Percentiles rank a stretch among this genome's conserved stretches.
Conservation (phyloP, 2,888 invertebrate species). For the Lasioglossum lativentre region DNA sequence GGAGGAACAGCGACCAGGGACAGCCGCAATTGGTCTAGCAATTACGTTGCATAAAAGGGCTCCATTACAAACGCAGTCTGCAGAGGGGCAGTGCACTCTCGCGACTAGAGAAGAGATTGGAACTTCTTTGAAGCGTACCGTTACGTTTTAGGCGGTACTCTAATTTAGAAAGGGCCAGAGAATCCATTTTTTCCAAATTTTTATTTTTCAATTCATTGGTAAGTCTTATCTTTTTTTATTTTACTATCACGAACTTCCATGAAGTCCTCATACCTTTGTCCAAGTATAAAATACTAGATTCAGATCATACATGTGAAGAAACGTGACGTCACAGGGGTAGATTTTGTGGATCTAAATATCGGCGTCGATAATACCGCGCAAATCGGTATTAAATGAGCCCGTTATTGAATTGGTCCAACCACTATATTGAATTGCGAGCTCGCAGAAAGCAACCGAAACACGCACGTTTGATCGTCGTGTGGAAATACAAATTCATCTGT, state of each 20-base stretch:
- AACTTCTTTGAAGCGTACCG: neutral
- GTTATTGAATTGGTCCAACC: neutral
- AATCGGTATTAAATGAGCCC: neutral
- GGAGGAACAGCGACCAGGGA: conserved; percentile 21
- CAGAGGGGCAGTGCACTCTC: conserved; percentile 1
- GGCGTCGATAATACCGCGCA: neutral
- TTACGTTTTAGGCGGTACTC: neutral
- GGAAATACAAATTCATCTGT: conserved; percentile 19
- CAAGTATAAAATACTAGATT: neutral
- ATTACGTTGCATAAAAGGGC: conserved; percentile 53
- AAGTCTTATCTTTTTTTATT: too few relatives aligned
- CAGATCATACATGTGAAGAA: neutral
- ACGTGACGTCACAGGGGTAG: too few relatives aligned
- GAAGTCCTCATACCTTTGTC: too few relatives aligned
- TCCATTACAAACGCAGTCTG: conserved; percentile 18
- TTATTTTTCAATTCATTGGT: neutral
- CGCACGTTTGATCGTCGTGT: neutral
- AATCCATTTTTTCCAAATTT: neutral
- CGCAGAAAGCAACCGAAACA: neutral
- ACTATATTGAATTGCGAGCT: neutral
- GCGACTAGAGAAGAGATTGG: neutral
- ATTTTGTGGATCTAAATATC: neutral
- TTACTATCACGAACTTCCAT: too few relatives aligned
- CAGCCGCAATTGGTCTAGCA: conserved; percentile 48
- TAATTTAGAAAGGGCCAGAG: neutral